Conservation (phyloP, 2,797 vertebrate genomes). For the Anguilla pacifica region DNA sequence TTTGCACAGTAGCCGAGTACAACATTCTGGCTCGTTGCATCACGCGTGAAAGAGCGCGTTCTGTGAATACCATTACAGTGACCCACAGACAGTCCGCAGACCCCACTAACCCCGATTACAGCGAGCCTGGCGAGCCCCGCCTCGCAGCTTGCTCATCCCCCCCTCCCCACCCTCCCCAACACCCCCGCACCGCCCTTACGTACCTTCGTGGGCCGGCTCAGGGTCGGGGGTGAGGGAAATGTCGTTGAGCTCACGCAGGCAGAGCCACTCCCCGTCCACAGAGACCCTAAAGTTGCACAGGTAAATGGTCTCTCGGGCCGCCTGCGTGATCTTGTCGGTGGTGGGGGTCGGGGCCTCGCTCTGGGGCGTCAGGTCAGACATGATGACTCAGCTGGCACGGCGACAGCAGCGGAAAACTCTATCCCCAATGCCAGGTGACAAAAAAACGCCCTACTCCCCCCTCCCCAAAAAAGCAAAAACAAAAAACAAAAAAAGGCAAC, state of each 20-base stretch:
- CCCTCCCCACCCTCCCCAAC: not conserved
- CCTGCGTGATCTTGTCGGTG: conserved; percentile 99
- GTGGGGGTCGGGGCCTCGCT: conserved; percentile 96
- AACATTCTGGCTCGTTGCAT: not conserved
- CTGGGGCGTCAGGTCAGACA: conserved; percentile 98
- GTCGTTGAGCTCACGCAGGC: conserved; percentile 96
- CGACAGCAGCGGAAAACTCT: conserved; percentile 43
- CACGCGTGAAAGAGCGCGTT: not conserved
- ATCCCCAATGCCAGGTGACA: not conserved
- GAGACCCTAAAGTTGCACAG: conserved; percentile 99
- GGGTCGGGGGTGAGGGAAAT: conserved; percentile 99
- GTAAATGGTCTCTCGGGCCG: conserved; percentile 99
- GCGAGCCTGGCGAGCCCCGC: not conserved
- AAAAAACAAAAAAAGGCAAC: conserved; percentile 35
- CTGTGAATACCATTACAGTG: not conserved
- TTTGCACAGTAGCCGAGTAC: not conserved
- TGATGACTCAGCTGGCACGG: conserved; percentile 95
- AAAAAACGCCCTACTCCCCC: conserved; percentile 23
- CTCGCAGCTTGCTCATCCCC: not conserved
- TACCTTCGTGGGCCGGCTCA: conserved; percentile 98
- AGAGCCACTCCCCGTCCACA: conserved; percentile 98
- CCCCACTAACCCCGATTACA: conserved; percentile 1
- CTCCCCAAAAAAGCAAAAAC: not conserved
- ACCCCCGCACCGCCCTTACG: conserved; percentile 23
- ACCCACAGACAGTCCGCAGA: conserved; percentile 8